A percentile compares a stretch with the other conserved stretches of the same genome.
These are phyloP conservation scores for Sphaeramia orbicularis DNA, from an alignment of 2,797 vertebrate genomes.

Conservation along the genomic window DNA sequence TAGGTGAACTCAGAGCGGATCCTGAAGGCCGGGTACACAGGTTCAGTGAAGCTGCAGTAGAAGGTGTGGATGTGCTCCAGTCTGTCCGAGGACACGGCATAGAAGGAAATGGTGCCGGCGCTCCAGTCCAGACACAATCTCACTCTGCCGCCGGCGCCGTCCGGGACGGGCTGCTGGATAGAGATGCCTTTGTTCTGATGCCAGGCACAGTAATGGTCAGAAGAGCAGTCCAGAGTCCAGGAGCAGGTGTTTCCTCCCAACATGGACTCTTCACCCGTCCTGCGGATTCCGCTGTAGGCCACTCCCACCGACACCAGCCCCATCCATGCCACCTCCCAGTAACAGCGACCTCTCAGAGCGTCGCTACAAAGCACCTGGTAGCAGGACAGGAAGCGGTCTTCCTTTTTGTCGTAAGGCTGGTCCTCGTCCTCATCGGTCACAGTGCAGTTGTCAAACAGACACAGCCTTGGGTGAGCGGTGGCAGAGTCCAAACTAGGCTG, in stretches of 20 bases:
- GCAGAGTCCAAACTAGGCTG: slow-evolving; percentile 6
- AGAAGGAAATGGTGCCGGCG: slow-evolving; percentile 21
- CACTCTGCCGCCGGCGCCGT: not conserved
- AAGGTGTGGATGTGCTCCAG: not conserved
- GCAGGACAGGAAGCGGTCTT: slow-evolving; percentile 8
- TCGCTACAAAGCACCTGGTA: slow-evolving; percentile 22
- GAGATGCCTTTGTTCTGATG: slow-evolving; percentile 2
- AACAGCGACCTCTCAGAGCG: slow-evolving; percentile 10
- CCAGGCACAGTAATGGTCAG: slow-evolving; percentile 1
- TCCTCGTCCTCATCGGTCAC: slow-evolving; percentile 3
- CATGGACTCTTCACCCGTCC: not conserved
- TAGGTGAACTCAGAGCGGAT: slow-evolving; percentile 11
- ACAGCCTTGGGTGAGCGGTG: slow-evolving; percentile 21
- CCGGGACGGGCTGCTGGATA: rapidly evolving
- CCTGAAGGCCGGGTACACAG: slow-evolving; percentile 14
- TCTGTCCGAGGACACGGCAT: not conserved
- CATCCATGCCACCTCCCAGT: too few relatives aligned
- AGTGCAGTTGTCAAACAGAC: slow-evolving; percentile 9
- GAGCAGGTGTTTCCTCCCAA: slow-evolving; percentile 11
- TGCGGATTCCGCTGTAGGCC: slow-evolving; percentile 25
- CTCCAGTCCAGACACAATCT: slow-evolving; percentile 28
- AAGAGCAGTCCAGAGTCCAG: slow-evolving; percentile 31
- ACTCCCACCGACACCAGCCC: slow-evolving; percentile 25
- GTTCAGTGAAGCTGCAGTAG: slow-evolving; percentile 12
- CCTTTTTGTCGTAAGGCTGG: not conserved